These are phyloP conservation scores for Phrynocephalus versicolor DNA, from an alignment of 2,113 vertebrate species.

Conservation along the genomic window DNA sequence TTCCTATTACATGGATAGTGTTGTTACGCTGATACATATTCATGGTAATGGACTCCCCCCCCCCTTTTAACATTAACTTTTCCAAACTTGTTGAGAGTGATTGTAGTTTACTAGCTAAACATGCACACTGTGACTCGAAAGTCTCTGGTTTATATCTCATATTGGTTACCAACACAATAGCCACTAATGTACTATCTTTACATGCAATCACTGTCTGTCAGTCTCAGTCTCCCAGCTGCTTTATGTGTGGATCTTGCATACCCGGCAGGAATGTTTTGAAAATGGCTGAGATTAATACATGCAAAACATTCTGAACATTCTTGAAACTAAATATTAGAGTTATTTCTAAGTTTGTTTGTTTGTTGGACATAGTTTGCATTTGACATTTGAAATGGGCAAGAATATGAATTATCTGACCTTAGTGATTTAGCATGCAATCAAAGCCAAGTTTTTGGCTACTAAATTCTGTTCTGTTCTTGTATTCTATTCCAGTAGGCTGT, in stretches of 20 bases:
- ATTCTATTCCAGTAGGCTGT: neutral
- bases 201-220: neutral
- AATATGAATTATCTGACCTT: neutral
- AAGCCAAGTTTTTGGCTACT: neutral
- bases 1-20: neutral
- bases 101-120: neutral
- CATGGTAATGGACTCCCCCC: neutral
- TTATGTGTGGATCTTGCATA: neutral
- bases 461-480: neutral
- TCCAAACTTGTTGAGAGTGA: neutral
- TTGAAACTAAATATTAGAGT: neutral
- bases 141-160: neutral
- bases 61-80: neutral
- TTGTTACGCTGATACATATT: neutral
- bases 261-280: neutral
- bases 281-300: neutral
- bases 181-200: neutral
- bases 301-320: neutral
- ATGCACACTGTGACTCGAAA: neutral
- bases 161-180: neutral
- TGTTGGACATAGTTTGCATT: neutral
- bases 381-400: neutral
- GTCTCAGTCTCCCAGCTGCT: neutral
- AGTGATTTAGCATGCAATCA: no score
- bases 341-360: neutral